Evolutionary conservation across 2,888 invertebrate species (phyloP).

Genomic region (Zele albiditarsus): DNA sequence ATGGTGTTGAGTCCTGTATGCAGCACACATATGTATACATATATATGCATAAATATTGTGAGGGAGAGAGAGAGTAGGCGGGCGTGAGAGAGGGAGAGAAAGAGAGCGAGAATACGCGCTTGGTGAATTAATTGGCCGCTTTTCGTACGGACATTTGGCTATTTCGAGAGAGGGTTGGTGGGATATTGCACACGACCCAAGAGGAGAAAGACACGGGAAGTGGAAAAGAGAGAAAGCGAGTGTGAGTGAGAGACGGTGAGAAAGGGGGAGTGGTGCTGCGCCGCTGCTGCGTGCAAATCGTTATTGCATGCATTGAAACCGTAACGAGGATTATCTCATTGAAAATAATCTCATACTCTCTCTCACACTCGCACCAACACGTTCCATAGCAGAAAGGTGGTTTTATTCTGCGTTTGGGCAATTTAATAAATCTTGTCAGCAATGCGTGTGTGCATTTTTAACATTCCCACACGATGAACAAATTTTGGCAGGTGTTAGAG

Average conservation of each 20-base stretch:
- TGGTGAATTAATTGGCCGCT: constrained; percentile 39
- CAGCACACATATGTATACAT: background rate
- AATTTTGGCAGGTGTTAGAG: too few relatives aligned
- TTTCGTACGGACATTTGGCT: constrained; percentile 36
- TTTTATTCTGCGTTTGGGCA: background rate
- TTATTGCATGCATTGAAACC: constrained; percentile 34
- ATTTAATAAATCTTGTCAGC: constrained; percentile 11
- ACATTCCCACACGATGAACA: too few relatives aligned
- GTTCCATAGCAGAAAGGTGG: background rate
- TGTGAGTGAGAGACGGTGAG: constrained; percentile 25
- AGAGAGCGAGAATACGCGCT: background rate
- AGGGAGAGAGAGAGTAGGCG: background rate
- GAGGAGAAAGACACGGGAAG: background rate
- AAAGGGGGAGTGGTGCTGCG: background rate
- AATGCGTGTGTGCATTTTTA: background rate
- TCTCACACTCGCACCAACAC: constrained; percentile 1
- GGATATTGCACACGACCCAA: constrained; percentile 21
- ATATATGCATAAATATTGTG: background rate
- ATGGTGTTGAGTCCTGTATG: background rate
- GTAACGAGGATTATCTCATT: constrained; percentile 39
- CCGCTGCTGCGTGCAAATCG: constrained; percentile 27
- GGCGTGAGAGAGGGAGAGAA: background rate
- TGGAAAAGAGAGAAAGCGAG: constrained; percentile 6
- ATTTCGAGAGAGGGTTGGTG: constrained; percentile 28
- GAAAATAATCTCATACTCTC: constrained; percentile 31